Percentiles rank a stretch among this genome's conserved stretches.
These are phyloP conservation scores for Sebastes matsubarae DNA, from an alignment of 2,797 vertebrate species.

Conservation along the genomic window DNA sequence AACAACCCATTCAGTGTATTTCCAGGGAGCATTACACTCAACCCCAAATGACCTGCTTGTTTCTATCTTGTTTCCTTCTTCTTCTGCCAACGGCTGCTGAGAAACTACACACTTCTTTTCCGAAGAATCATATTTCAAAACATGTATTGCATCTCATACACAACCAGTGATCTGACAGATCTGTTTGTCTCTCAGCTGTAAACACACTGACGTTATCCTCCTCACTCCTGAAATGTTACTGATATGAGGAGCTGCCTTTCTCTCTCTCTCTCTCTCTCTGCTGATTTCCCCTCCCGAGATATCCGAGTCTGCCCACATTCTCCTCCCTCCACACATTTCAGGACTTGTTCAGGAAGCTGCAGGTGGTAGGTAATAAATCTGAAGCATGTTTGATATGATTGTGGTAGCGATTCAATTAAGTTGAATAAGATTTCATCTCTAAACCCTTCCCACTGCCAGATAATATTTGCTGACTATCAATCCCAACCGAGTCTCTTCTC, in stretches of 20 bases:
- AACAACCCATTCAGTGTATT: background rate
- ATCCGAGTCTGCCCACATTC: background rate
- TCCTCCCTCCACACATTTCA: background rate
- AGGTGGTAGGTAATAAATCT: conserved; percentile 32
- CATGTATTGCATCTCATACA: background rate
- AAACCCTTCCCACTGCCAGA: conserved; percentile 1
- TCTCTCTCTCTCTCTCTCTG: background rate
- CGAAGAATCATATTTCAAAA: background rate
- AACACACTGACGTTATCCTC: background rate
- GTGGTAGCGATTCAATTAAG: conserved; percentile 9
- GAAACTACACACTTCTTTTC: background rate
- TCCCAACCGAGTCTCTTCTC: background rate
- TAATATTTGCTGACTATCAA: conserved; percentile 31
- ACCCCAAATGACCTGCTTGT: background rate
- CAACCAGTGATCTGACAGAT: background rate
- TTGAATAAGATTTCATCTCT: conserved; percentile 25
- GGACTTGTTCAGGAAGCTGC: conserved; percentile 1
- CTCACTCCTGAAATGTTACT: background rate
- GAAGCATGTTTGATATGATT: conserved; percentile 33
- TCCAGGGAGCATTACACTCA: background rate
- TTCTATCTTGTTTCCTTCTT: background rate
- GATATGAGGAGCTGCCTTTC: background rate
- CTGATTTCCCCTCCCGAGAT: background rate
- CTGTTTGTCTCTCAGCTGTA: conserved; percentile 18
- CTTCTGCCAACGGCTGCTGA: background rate